Base-by-base conservation (phyloP, 1,140 invertebrate species). In the Macrobrachium nipponense region DNA sequence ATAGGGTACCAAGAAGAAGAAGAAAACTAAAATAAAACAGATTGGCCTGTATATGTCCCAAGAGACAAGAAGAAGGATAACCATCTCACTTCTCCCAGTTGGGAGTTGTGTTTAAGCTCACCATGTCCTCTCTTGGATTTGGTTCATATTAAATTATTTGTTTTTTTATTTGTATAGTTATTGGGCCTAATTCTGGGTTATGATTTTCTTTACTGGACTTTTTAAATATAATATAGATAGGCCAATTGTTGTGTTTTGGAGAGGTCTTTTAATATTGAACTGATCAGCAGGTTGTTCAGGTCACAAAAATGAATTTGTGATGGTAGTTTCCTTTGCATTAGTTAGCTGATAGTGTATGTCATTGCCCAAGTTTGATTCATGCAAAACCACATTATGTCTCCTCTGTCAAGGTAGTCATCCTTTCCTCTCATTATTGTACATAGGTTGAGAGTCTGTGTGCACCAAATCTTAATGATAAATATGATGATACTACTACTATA, bases 321-420 rank as follows among this genome's bases (percentile, higher is more conserved):
- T 82, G 72, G 80, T 82, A 82, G 80, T 82, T 82, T 82, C 68
- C 80, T 82, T 82, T 82, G 80, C 80, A 82, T 82, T 82, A 82
- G 80, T 82, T 82, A 82, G 80, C 68, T 73, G 70, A 75, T 82
- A 82, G 70, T 82, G 51, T 82, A 82, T 82, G 80, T 82, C 80
- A 82, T 82, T 82, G 80, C 80, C 80, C 80, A 82, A 82, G 80
- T 82, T 82, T 82, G 80, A 82, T 82, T 82, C 80, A 82, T 82
- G 80, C 80, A 82, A 51, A 75, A 82, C 80, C 80, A 82, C 80
- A 75, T 82, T 79, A 81, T 81, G 80, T 82, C 80, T 82, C 59
- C 70, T 82, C 66, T 75, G 80, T 82, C 70, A 73, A 82, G 80
- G 80, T 82, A 82, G 80, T 82, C 68, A 72, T 60, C 68, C 80